Evolutionary conservation across 1,140 invertebrate genomes (phyloP), one percentile per base, ranked within the genome.

Genomic region (Streblospio benedicti): DNA sequence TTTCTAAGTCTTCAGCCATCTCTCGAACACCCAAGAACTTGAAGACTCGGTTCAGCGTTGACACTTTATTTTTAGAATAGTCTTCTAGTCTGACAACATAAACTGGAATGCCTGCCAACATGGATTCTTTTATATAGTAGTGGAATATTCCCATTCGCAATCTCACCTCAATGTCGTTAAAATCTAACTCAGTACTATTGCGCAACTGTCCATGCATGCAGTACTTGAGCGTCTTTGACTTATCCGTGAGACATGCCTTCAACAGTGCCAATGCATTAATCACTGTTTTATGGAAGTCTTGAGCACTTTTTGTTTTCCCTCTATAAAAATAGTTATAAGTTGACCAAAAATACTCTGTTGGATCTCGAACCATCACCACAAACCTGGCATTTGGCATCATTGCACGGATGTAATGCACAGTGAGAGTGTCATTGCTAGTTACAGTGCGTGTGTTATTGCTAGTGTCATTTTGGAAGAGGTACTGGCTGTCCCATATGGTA

Each of bases 51-150:
- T 85, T 83, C 20, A 93, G 76, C 45, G 85, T 85, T 80, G 90
- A 90, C 73, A 90, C 90, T 53, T 89, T 89, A 76, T 88, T 89
- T 71, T 88, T 87, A 85, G 62, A 85, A 82, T 18, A 88, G 83
- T 27, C 90, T 88, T 81, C 91, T 88, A 25, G 91, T 75, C 77
- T 91, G 87, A 52, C 87, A 86, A 71, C 87, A 6, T 66, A 47
- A 31, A 71, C 60, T 55, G 67, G 65, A 1, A 62, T 52, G 38
- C 51, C 55, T 3, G 65, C 59, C 41, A 71, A 71, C 5, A 71
- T 67, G 68, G 68, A 71, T 58, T 68, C 60, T 38, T 55, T 50
- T 31, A 71, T 41, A 57, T 63, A 71, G 1, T 67, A 54, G 4
- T 60, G 53, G 30, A 68, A 71, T 55, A 71, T 61, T 0, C 69